These are phyloP conservation scores for Oryzias sinensis DNA, from an alignment of 2,797 vertebrate genomes.

Conservation along the genomic window DNA sequence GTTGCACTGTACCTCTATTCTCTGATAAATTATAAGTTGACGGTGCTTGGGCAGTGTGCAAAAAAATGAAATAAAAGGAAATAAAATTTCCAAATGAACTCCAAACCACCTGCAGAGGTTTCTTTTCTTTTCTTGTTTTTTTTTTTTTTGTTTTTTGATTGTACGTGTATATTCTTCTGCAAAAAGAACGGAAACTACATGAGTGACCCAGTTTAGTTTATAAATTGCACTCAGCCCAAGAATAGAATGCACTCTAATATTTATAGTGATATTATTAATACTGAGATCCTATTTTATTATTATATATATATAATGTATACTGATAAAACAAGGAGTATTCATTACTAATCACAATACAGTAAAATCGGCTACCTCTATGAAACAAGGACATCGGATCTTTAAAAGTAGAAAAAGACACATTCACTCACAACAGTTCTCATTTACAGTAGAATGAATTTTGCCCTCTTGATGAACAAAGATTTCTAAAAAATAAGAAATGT, in stretches of 20 bases:
- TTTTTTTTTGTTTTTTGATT: constrained; percentile 32
- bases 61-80: constrained; percentile 5
- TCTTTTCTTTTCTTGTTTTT: too few species aligned
- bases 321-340: constrained; percentile 74
- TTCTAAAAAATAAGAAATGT: constrained; percentile 62
- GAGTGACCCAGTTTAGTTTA: constrained; percentile 53
- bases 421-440: constrained; percentile 67
- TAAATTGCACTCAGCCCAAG: constrained; percentile 73
- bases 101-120: constrained; percentile 13
- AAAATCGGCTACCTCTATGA: constrained; percentile 67
- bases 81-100: constrained; percentile 3
- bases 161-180: constrained; percentile 45
- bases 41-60: constrained; percentile 19
- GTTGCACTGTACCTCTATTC: constrained; percentile 40
- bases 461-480: constrained; percentile 65
- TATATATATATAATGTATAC: constrained; percentile 56
- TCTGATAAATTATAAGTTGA: constrained; percentile 6
- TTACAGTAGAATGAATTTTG: constrained; percentile 62
- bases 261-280: constrained; percentile 53
- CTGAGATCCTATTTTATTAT: constrained; percentile 56
- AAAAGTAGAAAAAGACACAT: constrained; percentile 71
- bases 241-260: constrained; percentile 52
- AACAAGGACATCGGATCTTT: constrained; percentile 65
- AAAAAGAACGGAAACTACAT: constrained; percentile 51
- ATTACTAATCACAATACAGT: constrained; percentile 66